Conservation (phyloP, 2,797 vertebrate species). For the Falco rusticolus region DNA sequence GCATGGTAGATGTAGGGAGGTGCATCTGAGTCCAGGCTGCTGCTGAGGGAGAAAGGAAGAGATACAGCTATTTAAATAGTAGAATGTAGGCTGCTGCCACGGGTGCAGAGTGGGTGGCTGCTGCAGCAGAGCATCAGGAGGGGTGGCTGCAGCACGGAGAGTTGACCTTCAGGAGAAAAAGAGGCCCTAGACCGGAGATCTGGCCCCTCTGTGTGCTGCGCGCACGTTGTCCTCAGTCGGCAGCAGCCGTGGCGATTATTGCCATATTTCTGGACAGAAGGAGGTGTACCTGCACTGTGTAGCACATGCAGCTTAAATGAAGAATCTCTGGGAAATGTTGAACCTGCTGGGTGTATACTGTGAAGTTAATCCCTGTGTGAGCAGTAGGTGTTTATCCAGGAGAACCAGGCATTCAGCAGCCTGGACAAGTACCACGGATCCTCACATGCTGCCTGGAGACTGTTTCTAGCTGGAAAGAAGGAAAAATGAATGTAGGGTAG, state of each 20-base stretch:
- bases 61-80: not conserved
- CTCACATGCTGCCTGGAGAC: not conserved
- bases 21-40: not conserved
- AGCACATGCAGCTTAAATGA: not conserved
- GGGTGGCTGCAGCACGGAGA: not conserved
- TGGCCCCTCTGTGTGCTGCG: not conserved
- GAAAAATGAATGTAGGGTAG: not conserved
- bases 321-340: conserved; percentile 41
- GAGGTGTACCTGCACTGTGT: conserved; percentile 19
- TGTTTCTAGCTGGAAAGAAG: not conserved
- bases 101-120: not conserved
- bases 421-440: not conserved
- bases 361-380: conserved; percentile 39
- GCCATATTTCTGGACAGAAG: conserved; percentile 24
- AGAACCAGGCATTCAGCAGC: conserved; percentile 26
- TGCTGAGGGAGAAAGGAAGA: not conserved
- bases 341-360: conserved; percentile 44
- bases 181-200: not conserved
- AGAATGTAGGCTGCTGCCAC: not conserved
- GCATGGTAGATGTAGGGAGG: not conserved
- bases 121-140: not conserved
- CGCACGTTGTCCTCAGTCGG: not conserved
- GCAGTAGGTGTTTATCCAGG: conserved; percentile 55
- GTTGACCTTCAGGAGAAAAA: not conserved
- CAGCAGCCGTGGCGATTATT: not conserved